phyloP scores from a whole-genome alignment of 1,140 invertebrate genomes.

The Anastrepha ludens region DNA sequence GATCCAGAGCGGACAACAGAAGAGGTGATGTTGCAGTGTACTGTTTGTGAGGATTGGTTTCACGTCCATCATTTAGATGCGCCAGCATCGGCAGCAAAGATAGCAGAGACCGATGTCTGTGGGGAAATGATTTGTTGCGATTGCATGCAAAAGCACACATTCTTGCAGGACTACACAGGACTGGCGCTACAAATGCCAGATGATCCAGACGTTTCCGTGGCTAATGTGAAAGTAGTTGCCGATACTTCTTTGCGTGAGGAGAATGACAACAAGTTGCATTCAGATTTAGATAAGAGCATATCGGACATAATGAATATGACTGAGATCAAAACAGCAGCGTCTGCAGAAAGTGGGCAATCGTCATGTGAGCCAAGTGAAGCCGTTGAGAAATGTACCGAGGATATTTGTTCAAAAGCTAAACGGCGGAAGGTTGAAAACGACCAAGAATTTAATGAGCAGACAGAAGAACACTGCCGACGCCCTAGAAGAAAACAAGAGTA shows the following conservation, averaged over 20 bases:
- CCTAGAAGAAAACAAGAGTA: constrained; percentile 56
- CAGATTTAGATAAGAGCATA: constrained; percentile 60
- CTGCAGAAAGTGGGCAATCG: neutral
- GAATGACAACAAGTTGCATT: constrained; percentile 58
- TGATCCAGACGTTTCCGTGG: constrained; percentile 10
- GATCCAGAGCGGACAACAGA: constrained; percentile 87
- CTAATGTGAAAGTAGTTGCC: constrained; percentile 48
- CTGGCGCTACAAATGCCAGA: constrained; percentile 64
- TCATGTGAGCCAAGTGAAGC: neutral
- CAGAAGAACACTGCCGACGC: constrained; percentile 50
- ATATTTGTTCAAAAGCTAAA: constrained; percentile 61
- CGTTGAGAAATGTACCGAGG: neutral
- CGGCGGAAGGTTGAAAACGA: constrained; percentile 51
- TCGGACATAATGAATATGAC: constrained; percentile 59
- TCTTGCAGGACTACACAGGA: constrained; percentile 83
- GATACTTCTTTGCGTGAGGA: constrained; percentile 54
- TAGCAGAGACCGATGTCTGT: constrained; percentile 79
- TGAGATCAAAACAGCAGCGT: neutral
- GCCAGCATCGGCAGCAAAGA: constrained; percentile 76
- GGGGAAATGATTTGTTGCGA: constrained; percentile 86
- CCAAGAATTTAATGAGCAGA: neutral
- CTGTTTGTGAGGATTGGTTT: constrained; percentile 98
- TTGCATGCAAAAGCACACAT: constrained; percentile 85
- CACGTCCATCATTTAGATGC: constrained; percentile 88
- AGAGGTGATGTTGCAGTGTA: constrained; percentile 98